A percentile compares a stretch with the other conserved stretches of the same genome.
phyloP scores from a whole-genome alignment of 2,888 invertebrate species.

The Hirudinaria manillensis region DNA sequence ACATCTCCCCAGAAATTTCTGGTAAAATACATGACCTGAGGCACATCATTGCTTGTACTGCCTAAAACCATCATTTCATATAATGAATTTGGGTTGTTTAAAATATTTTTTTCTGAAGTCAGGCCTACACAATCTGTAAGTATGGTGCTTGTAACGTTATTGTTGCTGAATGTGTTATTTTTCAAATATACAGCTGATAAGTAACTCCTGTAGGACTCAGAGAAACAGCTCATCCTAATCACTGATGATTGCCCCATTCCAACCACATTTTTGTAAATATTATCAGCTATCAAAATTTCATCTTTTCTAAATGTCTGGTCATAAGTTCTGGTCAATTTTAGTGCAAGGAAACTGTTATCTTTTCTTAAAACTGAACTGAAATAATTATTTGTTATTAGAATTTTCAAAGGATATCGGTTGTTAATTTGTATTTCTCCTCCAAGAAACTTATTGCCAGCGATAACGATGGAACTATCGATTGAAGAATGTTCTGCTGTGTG shows the following conservation, averaged over 20 bases:
- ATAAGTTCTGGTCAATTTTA: not conserved
- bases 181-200: not conserved
- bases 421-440: slow-evolving; percentile 2
- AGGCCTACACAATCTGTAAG: not conserved
- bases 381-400: not conserved
- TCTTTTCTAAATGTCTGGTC: not conserved
- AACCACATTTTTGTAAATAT: not conserved
- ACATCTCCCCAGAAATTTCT: slow-evolving; percentile 23
- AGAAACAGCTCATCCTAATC: not conserved
- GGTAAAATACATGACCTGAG: slow-evolving; percentile 2
- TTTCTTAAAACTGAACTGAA: not conserved
- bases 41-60: not conserved
- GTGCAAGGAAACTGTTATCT: not conserved
- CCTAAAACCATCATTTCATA: not conserved
- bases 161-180: slow-evolving; percentile 25
- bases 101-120: slow-evolving; percentile 13
- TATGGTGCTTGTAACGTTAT: slow-evolving; percentile 7
- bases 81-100: not conserved
- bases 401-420: not conserved
- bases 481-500: not conserved
- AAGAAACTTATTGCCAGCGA: not conserved
- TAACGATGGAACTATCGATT: not conserved
- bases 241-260: slow-evolving; percentile 15
- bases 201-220: not conserved
- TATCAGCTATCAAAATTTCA: slow-evolving; percentile 10